Percentiles rank a stretch among this genome's conserved stretches.
Conservation (phyloP, 2,888 invertebrate species). For the Sarcophaga subvicina region DNA sequence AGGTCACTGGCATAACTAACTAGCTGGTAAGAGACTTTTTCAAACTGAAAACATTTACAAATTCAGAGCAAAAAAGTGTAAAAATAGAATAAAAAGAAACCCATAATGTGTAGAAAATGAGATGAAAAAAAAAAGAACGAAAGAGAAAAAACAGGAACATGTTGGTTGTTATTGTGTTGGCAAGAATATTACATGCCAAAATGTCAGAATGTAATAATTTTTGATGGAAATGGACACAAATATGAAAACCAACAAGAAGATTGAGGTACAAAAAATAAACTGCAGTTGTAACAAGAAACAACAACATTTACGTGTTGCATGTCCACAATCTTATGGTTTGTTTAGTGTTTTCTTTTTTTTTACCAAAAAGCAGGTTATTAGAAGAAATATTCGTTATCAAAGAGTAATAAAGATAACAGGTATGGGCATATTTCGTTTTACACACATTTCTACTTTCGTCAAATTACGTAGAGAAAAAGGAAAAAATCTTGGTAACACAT, state of each 20-base stretch:
- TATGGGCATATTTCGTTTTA: background rate
- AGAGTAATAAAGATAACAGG: background rate
- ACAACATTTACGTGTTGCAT: slow-evolving; percentile 35
- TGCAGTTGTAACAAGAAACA: slow-evolving; percentile 14
- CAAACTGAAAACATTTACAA: slow-evolving; percentile 12
- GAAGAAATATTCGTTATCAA: slow-evolving; percentile 14
- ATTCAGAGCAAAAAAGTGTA: background rate
- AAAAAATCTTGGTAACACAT: no score
- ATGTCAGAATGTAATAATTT: slow-evolving; percentile 50
- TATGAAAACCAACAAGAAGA: background rate
- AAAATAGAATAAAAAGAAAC: background rate
- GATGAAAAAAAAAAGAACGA: background rate
- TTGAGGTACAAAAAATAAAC: background rate
- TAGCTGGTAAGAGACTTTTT: background rate
- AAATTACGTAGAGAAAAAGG: no score
- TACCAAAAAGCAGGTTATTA: background rate
- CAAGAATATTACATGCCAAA: slow-evolving; percentile 25
- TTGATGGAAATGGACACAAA: slow-evolving; percentile 8
- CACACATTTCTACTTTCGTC: background rate
- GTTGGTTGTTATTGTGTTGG: slow-evolving; percentile 13
- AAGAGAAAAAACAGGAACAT: slow-evolving; percentile 1
- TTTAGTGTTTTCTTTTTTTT: background rate
- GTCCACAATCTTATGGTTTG: background rate
- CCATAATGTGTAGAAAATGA: background rate
- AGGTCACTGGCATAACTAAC: slow-evolving; percentile 49